These are phyloP conservation scores for Gonatopus flavifemur DNA, from an alignment of 1,140 invertebrate species.

Conservation along the genomic window DNA sequence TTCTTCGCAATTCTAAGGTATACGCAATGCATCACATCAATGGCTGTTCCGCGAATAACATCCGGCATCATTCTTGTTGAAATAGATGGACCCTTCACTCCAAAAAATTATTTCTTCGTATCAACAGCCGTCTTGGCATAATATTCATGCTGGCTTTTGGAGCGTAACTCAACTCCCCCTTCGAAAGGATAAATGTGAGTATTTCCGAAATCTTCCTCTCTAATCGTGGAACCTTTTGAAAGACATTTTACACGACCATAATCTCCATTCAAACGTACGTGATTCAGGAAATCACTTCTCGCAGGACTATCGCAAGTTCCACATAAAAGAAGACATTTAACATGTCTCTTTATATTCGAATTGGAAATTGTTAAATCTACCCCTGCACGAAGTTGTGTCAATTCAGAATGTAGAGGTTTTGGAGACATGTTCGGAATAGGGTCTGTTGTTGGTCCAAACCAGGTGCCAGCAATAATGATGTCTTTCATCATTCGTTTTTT, in stretches of 20 bases:
- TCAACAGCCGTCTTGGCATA: neutral
- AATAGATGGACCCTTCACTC: neutral
- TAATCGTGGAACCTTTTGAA: neutral
- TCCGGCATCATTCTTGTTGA: slow-evolving; percentile 2
- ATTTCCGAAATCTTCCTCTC: neutral
- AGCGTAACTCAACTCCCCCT: neutral
- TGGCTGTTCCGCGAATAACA: neutral
- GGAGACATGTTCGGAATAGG: no score
- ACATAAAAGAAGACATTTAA: slow-evolving; percentile 7
- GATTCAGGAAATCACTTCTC: slow-evolving; percentile 19
- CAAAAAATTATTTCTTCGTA: neutral
- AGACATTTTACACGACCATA: slow-evolving; percentile 11
- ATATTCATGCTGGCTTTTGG: neutral
- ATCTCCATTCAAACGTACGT: slow-evolving; percentile 16
- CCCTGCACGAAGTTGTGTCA: slow-evolving; percentile 11
- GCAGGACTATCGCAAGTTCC: slow-evolving; percentile 6
- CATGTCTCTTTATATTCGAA: slow-evolving; percentile 1
- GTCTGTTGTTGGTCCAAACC: no score
- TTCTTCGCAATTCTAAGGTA: neutral
- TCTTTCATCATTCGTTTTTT: slow-evolving; percentile 10
- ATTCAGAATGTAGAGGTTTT: slow-evolving; percentile 11
- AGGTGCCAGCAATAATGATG: slow-evolving; percentile 16
- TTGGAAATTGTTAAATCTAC: slow-evolving; percentile 6
- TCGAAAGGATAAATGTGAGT: neutral
- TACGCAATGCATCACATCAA: slow-evolving; percentile 9